Base-by-base conservation (phyloP, 2,888 invertebrate genomes). In the Stenchaetothrips biformis region DNA sequence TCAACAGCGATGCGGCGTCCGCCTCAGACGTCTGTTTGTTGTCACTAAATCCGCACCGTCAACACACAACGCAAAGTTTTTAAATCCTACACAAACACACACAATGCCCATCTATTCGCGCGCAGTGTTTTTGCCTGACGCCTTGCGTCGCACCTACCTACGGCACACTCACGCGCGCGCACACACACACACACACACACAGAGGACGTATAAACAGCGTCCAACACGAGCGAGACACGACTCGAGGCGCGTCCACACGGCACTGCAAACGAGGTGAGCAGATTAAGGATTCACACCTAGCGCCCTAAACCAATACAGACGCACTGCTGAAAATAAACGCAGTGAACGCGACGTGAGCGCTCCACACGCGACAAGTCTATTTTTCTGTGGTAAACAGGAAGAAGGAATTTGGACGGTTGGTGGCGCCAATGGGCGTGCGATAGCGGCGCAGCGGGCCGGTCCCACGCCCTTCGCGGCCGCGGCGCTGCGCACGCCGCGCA, bases 61-160 rank as follows among this genome's bases (percentile, higher is more conserved):
- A 74, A 74, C 67, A 74, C 67, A 25, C 67, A n/a, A 74, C 67
- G 67, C 67, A n/a, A 74, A 74, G 25, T n/a, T 74, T 37, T 74
- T 74, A 74, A 74, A 74, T 21, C 67, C 67, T 74, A 74, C 11
- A 74, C 67, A 74, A 74, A 74, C 67, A 74, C 67, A 25, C 67
- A 7, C 25, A 25, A 9, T 74, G 6, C 25, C 8, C n/a, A 37
- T 4, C 37, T 37, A 37, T 37, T 25, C 7, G 0, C 67, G 67
- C 25, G 11, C 67, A 7, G 21, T 16, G 9, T 53, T 53, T 74
- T 25, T 74, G 25, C 21, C 59, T 25, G 21, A 37, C 37, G 37
- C 37, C 37, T 37, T 67, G 67, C 25, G 25, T 21, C 25, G 67
- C 53, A 74, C 25, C 7, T 11, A 16, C 13, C 18, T 13, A 18